Evolutionary conservation across 2,888 invertebrate species (phyloP).

Genomic region (Cantharis flavilabris): DNA sequence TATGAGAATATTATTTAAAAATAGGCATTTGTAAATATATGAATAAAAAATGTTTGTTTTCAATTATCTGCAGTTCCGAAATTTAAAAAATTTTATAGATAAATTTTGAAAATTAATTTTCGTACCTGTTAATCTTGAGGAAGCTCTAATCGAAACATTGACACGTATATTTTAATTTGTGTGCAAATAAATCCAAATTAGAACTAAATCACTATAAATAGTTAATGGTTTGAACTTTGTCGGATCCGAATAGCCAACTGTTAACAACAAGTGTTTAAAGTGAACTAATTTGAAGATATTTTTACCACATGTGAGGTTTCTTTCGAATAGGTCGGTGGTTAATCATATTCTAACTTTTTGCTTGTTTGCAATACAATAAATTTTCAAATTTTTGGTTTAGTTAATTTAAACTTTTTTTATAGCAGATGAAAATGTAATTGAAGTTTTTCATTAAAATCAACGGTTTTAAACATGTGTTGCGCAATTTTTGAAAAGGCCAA

Average conservation of each 20-base stretch:
- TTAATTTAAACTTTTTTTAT: not conserved
- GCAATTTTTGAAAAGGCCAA: not conserved
- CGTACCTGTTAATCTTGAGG: not conserved
- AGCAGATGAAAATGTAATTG: not conserved
- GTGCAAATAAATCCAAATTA: not conserved
- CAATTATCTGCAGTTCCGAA: not conserved
- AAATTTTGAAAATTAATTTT: not conserved
- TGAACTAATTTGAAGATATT: constrained; percentile 22
- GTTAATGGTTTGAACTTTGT: not conserved
- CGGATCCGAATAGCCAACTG: not conserved
- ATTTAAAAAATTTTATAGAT: not conserved
- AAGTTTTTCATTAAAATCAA: not conserved
- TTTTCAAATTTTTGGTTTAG: not conserved
- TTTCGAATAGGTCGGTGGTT: not conserved
- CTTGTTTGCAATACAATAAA: not conserved
- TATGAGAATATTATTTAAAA: not conserved
- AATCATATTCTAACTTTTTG: not conserved
- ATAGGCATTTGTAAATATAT: not conserved
- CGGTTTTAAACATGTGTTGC: not conserved
- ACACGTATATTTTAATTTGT: not conserved
- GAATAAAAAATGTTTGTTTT: not conserved
- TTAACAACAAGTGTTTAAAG: constrained; percentile 24
- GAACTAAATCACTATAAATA: not conserved
- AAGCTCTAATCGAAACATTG: not conserved
- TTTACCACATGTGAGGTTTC: constrained; percentile 22